Evolutionary conservation across 1,140 invertebrate genomes (phyloP).

Genomic region (Bombus confusus): DNA sequence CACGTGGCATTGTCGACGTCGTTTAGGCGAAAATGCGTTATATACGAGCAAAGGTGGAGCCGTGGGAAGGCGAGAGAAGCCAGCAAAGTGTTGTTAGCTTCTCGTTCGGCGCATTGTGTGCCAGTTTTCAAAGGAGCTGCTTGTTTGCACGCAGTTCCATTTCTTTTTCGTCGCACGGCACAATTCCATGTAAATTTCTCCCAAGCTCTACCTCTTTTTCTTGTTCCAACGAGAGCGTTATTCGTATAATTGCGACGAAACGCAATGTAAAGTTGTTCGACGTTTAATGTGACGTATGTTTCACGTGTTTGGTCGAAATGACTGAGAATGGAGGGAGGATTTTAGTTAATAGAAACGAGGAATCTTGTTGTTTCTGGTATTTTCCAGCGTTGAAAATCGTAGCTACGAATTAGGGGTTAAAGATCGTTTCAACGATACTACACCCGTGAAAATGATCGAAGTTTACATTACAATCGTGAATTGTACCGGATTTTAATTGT

Average conservation of each 20-base stretch:
- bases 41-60: background rate
- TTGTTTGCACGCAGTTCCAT: background rate
- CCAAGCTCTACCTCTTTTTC: too few relatives aligned
- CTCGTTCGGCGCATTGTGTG: background rate
- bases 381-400: too few relatives aligned
- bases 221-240: background rate
- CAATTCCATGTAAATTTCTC: background rate
- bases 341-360: too few relatives aligned
- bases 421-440: too few relatives aligned
- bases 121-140: constrained; percentile 17
- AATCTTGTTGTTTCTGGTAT: too few relatives aligned
- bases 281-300: background rate
- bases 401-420: too few relatives aligned
- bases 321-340: too few relatives aligned
- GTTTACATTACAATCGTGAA: too few relatives aligned
- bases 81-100: constrained; percentile 4
- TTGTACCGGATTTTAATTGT: too few relatives aligned
- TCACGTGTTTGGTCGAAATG: too few relatives aligned
- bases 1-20: constrained; percentile 44
- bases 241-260: background rate
- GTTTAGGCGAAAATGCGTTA: constrained; percentile 48
- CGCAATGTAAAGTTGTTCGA: background rate
- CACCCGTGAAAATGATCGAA: too few relatives aligned
- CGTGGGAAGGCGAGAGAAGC: background rate
- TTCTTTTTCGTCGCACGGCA: background rate